Conservation (phyloP, 1,140 invertebrate genomes). For the Nylanderia fulva region DNA sequence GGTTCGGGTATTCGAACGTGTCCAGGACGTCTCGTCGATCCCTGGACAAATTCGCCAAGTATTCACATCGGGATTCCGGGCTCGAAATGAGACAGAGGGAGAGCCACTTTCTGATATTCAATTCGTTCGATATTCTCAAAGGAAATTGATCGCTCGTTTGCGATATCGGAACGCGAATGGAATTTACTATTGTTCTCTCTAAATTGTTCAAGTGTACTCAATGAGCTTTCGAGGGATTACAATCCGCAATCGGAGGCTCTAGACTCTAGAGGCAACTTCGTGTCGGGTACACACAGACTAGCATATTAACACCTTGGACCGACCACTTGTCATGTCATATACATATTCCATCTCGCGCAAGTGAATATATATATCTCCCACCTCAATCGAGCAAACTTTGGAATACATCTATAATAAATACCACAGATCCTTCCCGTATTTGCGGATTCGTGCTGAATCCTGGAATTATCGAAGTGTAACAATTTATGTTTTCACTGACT, state of each 20-base stretch:
- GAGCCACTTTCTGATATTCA: neutral
- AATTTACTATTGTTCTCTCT: conserved; percentile 41
- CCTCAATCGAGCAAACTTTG: neutral
- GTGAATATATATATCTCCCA: conserved; percentile 19
- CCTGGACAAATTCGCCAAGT: neutral
- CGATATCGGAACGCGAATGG: neutral
- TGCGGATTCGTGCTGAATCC: too few relatives aligned
- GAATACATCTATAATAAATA: conserved; percentile 19
- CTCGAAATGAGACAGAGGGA: neutral
- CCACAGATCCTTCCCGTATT: too few relatives aligned
- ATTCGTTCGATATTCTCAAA: conserved; percentile 3
- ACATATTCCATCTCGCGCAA: conserved; percentile 30
- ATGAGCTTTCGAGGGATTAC: conserved; percentile 40
- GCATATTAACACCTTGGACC: conserved; percentile 32
- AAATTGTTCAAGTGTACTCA: conserved; percentile 33
- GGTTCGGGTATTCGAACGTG: neutral
- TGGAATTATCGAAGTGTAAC: neutral
- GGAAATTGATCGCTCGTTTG: conserved; percentile 2
- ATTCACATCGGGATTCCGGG: neutral
- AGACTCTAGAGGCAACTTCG: conserved; percentile 27
- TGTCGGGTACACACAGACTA: neutral
- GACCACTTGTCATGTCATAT: conserved; percentile 21
- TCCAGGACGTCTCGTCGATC: conserved; percentile 5
- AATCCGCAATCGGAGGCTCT: neutral
- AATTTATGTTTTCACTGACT: neutral